phyloP scores from a whole-genome alignment of 2,113 vertebrate species.

The Cyprinodon tularosa region DNA sequence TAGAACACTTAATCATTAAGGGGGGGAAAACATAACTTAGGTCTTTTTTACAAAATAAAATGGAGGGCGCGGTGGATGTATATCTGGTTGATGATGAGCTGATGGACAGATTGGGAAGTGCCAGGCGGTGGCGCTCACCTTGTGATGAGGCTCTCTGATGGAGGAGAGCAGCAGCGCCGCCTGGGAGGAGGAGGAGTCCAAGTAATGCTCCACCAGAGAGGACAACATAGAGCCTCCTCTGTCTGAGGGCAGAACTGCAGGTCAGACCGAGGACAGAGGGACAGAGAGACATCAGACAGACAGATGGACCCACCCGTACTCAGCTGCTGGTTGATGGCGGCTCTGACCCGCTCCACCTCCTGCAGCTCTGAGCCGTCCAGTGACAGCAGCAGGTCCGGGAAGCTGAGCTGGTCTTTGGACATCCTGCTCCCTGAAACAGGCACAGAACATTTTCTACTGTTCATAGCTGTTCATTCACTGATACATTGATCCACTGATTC shows the following conservation, averaged over 20 bases:
- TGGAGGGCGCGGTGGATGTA: too few species aligned
- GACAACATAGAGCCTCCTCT: conserved; percentile 90
- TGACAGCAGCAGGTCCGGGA: conserved; percentile 89
- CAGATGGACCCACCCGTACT: conserved; percentile 80
- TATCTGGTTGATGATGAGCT: too few species aligned
- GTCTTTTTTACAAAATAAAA: too few species aligned
- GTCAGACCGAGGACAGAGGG: not conserved
- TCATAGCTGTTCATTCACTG: too few species aligned
- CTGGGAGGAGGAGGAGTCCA: conserved; percentile 89
- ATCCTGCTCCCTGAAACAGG: conserved; percentile 67
- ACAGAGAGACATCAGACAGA: not conserved
- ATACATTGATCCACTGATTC: too few species aligned
- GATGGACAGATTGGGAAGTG: too few species aligned
- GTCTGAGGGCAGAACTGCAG: conserved; percentile 76
- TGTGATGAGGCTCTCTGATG: conserved; percentile 94
- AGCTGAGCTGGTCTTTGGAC: conserved; percentile 85
- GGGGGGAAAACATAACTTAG: too few species aligned
- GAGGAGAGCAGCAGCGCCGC: conserved; percentile 89
- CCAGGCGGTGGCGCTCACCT: conserved; percentile 77
- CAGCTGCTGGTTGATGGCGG: conserved; percentile 87
- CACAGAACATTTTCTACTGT: too few species aligned
- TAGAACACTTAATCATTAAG: too few species aligned
- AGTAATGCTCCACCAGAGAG: conserved; percentile 90
- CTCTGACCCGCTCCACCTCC: conserved; percentile 86
- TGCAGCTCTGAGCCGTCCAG: conserved; percentile 89